Base-by-base conservation (phyloP, 2,888 invertebrate species). In the Pterostichus niger region DNA sequence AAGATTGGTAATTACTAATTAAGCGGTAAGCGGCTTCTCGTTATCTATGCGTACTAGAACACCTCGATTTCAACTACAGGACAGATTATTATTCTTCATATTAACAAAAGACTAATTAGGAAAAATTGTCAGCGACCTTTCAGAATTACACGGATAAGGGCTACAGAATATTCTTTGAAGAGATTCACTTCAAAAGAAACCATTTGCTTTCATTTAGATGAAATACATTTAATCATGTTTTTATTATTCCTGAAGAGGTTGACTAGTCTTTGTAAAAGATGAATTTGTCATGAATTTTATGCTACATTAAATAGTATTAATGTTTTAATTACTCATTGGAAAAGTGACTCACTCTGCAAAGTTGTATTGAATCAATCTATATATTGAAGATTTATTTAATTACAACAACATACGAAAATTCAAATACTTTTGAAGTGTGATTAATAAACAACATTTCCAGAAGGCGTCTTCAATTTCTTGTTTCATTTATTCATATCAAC, bases 41-140 rank as follows among this genome's bases (percentile, higher is more conserved):
- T 40, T 9, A 40, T 7, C 6, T 40, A 40, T 40, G 31, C 31
- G 17, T 1, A 31, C 15, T 17, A 13, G 54, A 2, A 59, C 59
- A 31, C 31, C 11, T 59, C 24, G 4, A 24, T 56, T 59, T 10
- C 24, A 24, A 11, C 59, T 7, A 17, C 17, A 59, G 6, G 17
- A 54, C 15, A 2, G 15, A 54, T 15, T 15, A 17, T 54, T 17
- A 54, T 15, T 54, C 13, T 54, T 15, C 15, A 13, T 17, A 17
- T 54, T 54, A 54, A 59, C 59, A 59, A 59, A 59, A 31, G 59
- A 59, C 59, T 59, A 59, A 59, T 59, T 59, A 59, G 17, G 59
- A 59, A 59, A 59, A 59, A 59, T 15, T 59, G 10, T 59, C 59
- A 59, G 31, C 24, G 15, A 17, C 7, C 0, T 5, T 40, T 40